A percentile compares a stretch with the other conserved stretches of the same genome.
phyloP scores from a whole-genome alignment of 2,888 invertebrate genomes.

The Aspidiotus destructor region DNA sequence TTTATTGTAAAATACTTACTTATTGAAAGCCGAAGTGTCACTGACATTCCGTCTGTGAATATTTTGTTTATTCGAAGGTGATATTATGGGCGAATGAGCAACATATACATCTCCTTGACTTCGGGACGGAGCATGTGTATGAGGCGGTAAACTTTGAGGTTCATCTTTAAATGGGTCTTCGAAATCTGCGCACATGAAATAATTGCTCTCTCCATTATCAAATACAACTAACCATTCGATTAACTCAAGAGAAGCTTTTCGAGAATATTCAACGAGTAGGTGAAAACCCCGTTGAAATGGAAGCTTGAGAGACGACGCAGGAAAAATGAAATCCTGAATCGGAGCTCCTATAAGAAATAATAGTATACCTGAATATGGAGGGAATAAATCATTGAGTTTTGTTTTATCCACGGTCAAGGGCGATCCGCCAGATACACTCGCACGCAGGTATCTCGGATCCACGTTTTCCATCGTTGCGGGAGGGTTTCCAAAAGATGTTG shows the following conservation, averaged over 20 bases:
- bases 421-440: constrained; percentile 4
- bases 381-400: constrained; percentile 25
- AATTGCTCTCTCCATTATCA: neutral
- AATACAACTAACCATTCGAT: neutral
- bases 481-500: constrained; percentile 7
- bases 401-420: constrained; percentile 12
- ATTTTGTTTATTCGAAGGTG: constrained; percentile 19
- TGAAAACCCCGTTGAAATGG: too few relatives aligned
- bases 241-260: too few relatives aligned
- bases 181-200: constrained; percentile 11
- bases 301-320: too few relatives aligned
- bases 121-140: constrained; percentile 5
- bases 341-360: too few relatives aligned
- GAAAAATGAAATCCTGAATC: too few relatives aligned
- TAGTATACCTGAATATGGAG: constrained; percentile 18
- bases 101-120: constrained; percentile 38
- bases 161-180: constrained; percentile 59
- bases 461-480: constrained; percentile 2
- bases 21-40: constrained; percentile 72
- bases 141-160: constrained; percentile 16
- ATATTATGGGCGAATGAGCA: constrained; percentile 35
- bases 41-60: constrained; percentile 68
- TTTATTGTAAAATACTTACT: constrained; percentile 44
- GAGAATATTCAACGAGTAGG: too few relatives aligned
- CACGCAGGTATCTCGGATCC: constrained; percentile 10